These are phyloP conservation scores for Phoxinus phoxinus DNA, from an alignment of 2,113 vertebrate species.

Conservation along the genomic window DNA sequence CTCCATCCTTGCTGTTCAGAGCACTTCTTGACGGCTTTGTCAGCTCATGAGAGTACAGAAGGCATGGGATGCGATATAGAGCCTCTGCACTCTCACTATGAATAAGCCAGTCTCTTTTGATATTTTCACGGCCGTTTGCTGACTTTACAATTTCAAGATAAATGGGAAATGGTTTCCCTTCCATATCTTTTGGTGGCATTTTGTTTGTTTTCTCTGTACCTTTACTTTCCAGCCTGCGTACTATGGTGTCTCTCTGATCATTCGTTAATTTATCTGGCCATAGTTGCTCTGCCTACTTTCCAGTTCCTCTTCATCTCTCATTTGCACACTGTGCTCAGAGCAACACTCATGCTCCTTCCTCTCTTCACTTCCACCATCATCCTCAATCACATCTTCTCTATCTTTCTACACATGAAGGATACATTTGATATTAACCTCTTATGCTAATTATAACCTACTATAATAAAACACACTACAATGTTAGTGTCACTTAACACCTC, in stretches of 20 bases:
- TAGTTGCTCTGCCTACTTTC: not conserved
- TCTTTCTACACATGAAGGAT: too few species aligned
- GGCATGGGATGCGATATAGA: conserved; percentile 36
- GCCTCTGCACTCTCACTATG: not conserved
- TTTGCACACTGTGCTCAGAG: too few species aligned
- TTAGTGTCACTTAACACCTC: too few species aligned
- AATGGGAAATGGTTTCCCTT: not conserved
- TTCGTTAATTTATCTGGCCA: not conserved
- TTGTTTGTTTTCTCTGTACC: not conserved
- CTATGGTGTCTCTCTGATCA: not conserved
- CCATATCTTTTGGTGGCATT: not conserved
- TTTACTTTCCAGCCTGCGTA: not conserved
- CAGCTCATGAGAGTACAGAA: conserved; percentile 29
- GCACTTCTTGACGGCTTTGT: not conserved
- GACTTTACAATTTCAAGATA: not conserved
- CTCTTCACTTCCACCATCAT: too few species aligned
- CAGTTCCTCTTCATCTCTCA: too few species aligned
- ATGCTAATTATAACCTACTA: too few species aligned
- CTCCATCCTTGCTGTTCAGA: not conserved
- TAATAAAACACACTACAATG: too few species aligned
- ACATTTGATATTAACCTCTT: too few species aligned
- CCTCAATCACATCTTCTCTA: too few species aligned
- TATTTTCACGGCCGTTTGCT: conserved; percentile 13
- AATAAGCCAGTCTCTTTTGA: conserved; percentile 35
- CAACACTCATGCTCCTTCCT: too few species aligned